Percentiles rank a stretch among this genome's conserved stretches.
Evolutionary conservation across 2,888 invertebrate species (phyloP).

Genomic region (Rhogogaster chlorosoma): DNA sequence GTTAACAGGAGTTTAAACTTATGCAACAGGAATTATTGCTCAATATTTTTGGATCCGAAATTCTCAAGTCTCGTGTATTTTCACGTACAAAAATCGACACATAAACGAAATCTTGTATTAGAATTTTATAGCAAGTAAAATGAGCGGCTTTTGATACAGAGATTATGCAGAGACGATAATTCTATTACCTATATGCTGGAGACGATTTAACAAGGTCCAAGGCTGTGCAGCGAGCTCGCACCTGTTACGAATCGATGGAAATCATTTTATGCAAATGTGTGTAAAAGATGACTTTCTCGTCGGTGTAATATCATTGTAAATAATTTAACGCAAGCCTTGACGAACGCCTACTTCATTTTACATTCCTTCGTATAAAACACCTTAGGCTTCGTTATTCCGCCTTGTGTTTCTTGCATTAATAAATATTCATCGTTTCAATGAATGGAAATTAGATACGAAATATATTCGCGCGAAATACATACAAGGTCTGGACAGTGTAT

Average conservation of each 20-base stretch:
- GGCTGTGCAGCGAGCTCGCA: neutral
- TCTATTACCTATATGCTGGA: neutral
- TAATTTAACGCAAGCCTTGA: slow-evolving; percentile 19
- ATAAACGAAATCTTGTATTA: neutral
- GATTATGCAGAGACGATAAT: neutral
- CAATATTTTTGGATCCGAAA: neutral
- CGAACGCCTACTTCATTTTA: slow-evolving; percentile 26
- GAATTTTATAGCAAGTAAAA: neutral
- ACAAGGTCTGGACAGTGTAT: neutral
- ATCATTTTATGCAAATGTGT: slow-evolving; percentile 18
- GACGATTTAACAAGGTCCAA: neutral
- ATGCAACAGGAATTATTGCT: neutral
- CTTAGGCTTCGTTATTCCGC: neutral
- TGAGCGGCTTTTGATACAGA: neutral
- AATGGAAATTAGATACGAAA: neutral
- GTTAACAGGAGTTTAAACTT: neutral
- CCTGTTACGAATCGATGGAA: slow-evolving; percentile 26
- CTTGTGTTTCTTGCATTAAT: neutral
- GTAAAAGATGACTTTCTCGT: neutral
- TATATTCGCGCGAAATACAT: too few species aligned
- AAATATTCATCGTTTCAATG: neutral
- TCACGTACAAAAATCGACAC: neutral
- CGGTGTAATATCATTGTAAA: slow-evolving; percentile 29
- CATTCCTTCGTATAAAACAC: neutral
- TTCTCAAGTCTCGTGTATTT: neutral